Conservation (phyloP, 2,113 vertebrate species). For the Pan troglodytes region NHGRI_mPanTro3-v2.1_pri NC_072410.2:110672001-110672500, state of each 20-base stretch:
- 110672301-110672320: not conserved
- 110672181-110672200: not conserved
- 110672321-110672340: not conserved
- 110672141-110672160: not conserved
- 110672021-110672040: not conserved
- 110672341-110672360: not conserved
- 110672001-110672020: not conserved
- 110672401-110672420: too few species aligned
- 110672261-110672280: not conserved
- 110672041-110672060: not conserved
- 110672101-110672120: not conserved
- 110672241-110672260: not conserved
- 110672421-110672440: too few species aligned
- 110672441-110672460: not conserved
- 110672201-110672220: not conserved
- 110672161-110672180: not conserved
- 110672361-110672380: not conserved
- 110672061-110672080: not conserved
- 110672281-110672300: not conserved
- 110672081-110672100: not conserved
- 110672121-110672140: not conserved
- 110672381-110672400: not conserved
- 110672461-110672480: not conserved
- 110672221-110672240: not conserved
- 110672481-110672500: not conserved